Evolutionary conservation across 2,113 vertebrate species (phyloP).

Genomic region (Camelus dromedarius): DNA sequence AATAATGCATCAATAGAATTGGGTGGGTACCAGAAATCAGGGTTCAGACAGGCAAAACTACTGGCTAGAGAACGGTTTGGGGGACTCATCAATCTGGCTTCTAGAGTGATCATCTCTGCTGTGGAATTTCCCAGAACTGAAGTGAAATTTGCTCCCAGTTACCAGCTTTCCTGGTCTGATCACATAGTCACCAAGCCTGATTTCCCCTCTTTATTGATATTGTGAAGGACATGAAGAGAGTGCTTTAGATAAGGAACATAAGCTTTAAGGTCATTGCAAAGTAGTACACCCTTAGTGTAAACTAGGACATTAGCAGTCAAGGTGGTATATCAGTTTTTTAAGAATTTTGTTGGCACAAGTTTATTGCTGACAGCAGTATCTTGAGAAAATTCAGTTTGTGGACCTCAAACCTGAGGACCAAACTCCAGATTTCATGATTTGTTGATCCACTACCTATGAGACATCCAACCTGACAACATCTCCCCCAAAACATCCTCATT

Average conservation of each 20-base stretch:
- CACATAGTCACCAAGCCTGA: neutral
- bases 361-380: neutral
- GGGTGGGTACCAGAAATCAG: neutral
- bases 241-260: neutral
- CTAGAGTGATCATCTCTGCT: slow-evolving; percentile 18
- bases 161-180: slow-evolving; percentile 37
- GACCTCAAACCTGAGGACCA: neutral
- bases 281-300: neutral
- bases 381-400: slow-evolving; percentile 34
- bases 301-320: neutral
- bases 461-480: neutral
- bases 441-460: neutral
- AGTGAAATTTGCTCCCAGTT: neutral
- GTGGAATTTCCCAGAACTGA: neutral
- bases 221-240: neutral
- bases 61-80: neutral
- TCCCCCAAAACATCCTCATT: neutral
- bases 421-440: neutral
- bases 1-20: neutral
- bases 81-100: neutral
- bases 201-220: slow-evolving; percentile 2
- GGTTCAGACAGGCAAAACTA: neutral
- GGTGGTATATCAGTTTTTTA: neutral
- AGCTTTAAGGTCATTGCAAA: neutral
- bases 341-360: slow-evolving; percentile 4